Evolutionary conservation across 1,140 invertebrate genomes (phyloP), one percentile per base, ranked within the genome.

Genomic region (Brachionus koreanus): DNA sequence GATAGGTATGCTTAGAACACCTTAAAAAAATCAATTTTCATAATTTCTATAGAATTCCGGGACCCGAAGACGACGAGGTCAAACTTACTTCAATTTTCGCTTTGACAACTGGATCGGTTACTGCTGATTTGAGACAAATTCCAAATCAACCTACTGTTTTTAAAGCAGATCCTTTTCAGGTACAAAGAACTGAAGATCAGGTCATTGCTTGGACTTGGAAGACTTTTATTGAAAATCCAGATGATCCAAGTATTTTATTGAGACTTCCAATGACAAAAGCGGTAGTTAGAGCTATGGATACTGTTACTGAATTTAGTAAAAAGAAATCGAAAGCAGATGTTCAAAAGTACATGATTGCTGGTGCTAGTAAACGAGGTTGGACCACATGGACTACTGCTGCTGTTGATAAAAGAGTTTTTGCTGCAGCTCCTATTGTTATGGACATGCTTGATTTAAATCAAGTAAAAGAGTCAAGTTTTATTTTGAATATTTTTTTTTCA

Each of bases 241-340:
- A 82, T 5, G 61, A 82, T 74, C 81, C 81, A n/a, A 33, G 10
- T 12, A 57, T 82, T 37, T 19, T 82, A 1, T 35, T 86, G 9
- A 79, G 84, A 25, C 83, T 86, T 83, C 86, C 86, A 13, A 87
- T 87, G 86, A 87, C 86, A 3, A 87, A 87, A 84, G 86, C 86
- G 52, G 83, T 84, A 52, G 85, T 85, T 1, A 83, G 85, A 52
- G 85, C 83, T 12, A 74, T 87, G 72, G 86, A 61, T 39, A 57
- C 76, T 35, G 19, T 79, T 16, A 49, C 43, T 25, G n/a, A 37
- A 16, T 63, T 79, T 39, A 13, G 12, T 5, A 79, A 79, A n/a
- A 33, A 63, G 4, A 13, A 37, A 49, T 6, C n/a, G 16, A 65
- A 39, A 29, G 46, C 43, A 23, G 19, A 67, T 37, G 43, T 69